Evolutionary conservation across 2,888 invertebrate species (phyloP).

Genomic region (Ophioninae sp.): DNA sequence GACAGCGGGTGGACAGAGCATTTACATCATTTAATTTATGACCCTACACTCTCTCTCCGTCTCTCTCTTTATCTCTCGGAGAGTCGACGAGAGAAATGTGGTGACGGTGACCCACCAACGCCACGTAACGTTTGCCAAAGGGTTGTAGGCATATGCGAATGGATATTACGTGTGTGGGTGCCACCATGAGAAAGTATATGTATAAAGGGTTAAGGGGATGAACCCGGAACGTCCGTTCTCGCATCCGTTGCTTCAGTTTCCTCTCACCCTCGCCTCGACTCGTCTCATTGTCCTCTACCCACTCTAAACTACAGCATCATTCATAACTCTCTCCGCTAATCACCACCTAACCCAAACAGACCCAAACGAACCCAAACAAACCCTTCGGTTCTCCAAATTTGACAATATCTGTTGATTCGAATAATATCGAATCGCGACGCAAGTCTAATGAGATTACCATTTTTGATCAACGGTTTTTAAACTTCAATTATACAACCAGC

Average conservation of each 20-base stretch:
- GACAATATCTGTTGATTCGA: not conserved
- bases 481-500: too few species aligned
- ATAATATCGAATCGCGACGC: not conserved
- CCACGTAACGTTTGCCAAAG: constrained; percentile 61
- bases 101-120: constrained; percentile 62
- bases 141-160: not conserved
- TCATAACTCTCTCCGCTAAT: constrained; percentile 1
- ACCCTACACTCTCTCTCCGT: constrained; percentile 66
- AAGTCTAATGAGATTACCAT: not conserved
- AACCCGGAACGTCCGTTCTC: constrained; percentile 45
- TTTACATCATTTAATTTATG: constrained; percentile 82
- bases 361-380: not conserved
- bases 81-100: constrained; percentile 50
- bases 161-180: not conserved
- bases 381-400: too few species aligned
- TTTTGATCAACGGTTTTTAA: too few species aligned
- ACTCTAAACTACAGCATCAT: constrained; percentile 37
- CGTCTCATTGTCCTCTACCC: constrained; percentile 18
- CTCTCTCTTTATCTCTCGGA: constrained; percentile 18
- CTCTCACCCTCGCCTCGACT: constrained; percentile 26
- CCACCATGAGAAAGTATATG: not conserved
- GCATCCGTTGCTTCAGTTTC: constrained; percentile 37
- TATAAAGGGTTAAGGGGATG: constrained; percentile 42
- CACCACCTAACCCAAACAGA: not conserved
- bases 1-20: constrained; percentile 80